phyloP scores from a whole-genome alignment of 2,888 invertebrate genomes.

The Petrophora chlorosata region DNA sequence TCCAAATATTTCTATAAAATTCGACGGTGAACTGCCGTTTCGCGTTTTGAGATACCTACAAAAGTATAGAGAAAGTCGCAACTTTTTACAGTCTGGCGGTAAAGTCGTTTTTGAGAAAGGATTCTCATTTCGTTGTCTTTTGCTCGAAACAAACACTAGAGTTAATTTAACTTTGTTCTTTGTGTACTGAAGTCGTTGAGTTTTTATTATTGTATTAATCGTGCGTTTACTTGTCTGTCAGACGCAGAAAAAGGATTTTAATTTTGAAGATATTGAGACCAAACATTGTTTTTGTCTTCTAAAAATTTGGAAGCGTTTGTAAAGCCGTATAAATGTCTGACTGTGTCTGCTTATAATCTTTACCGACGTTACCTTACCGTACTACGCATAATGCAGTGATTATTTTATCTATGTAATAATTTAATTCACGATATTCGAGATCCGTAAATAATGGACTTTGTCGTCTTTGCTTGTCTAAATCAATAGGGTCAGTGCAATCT shows the following conservation, averaged over 20 bases:
- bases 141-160: conserved; percentile 35
- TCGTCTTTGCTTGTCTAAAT: too few relatives aligned
- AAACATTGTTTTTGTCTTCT: background rate
- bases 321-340: background rate
- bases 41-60: conserved; percentile 30
- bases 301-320: background rate
- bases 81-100: conserved; percentile 41
- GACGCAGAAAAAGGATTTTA: conserved; percentile 18
- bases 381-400: too few relatives aligned
- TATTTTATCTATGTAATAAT: too few relatives aligned
- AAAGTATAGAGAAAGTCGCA: conserved; percentile 23
- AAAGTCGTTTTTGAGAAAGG: conserved; percentile 37
- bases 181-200: conserved; percentile 20
- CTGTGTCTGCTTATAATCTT: background rate
- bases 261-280: background rate
- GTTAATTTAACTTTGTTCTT: conserved; percentile 45
- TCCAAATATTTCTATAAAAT: conserved; percentile 59
- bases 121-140: conserved; percentile 37
- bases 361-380: too few relatives aligned
- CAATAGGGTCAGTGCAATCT: too few relatives aligned
- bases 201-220: conserved; percentile 24
- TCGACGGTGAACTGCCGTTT: conserved; percentile 56
- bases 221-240: conserved; percentile 27
- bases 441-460: too few relatives aligned
- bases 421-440: too few relatives aligned